phyloP scores from a whole-genome alignment of 2,888 invertebrate species.

The Cremastobaeus sp. region DNA sequence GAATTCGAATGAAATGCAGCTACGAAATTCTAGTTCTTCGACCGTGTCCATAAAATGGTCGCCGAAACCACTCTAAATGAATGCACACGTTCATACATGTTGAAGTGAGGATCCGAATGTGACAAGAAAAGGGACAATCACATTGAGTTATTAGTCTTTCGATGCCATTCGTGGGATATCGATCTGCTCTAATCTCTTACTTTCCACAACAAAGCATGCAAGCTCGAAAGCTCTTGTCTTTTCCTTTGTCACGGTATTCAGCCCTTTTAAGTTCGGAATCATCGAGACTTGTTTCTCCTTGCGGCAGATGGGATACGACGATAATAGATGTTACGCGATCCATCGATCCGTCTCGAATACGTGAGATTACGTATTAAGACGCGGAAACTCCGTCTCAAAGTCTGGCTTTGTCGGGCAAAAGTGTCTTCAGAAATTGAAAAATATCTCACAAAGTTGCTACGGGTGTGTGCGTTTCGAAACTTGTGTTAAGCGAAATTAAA shows the following conservation, averaged over 20 bases:
- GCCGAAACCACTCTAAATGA: too few species aligned
- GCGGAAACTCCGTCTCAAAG: constrained; percentile 11
- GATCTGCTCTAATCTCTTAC: constrained; percentile 55
- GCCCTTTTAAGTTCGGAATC: constrained; percentile 34
- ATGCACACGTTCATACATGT: not conserved
- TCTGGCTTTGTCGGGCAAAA: not conserved
- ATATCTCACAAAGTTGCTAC: not conserved
- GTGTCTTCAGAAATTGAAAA: constrained; percentile 31
- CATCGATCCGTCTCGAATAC: constrained; percentile 35
- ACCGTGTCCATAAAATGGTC: too few species aligned
- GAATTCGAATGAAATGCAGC: too few species aligned
- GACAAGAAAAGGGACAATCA: constrained; percentile 22
- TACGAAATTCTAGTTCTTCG: too few species aligned
- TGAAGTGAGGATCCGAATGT: constrained; percentile 10
- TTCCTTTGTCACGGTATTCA: constrained; percentile 49
- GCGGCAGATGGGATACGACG: constrained; percentile 23
- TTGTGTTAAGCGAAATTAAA: constrained; percentile 10
- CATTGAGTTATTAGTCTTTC: constrained; percentile 58
- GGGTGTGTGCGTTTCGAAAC: not conserved
- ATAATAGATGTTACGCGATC: constrained; percentile 49
- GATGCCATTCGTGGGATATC: constrained; percentile 51
- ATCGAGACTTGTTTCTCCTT: constrained; percentile 35
- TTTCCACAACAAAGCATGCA: constrained; percentile 56
- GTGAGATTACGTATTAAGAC: constrained; percentile 36
- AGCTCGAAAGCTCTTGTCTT: constrained; percentile 51